Conservation (phyloP, 2,888 invertebrate species). For the Synanthedon tipuliformis region DNA sequence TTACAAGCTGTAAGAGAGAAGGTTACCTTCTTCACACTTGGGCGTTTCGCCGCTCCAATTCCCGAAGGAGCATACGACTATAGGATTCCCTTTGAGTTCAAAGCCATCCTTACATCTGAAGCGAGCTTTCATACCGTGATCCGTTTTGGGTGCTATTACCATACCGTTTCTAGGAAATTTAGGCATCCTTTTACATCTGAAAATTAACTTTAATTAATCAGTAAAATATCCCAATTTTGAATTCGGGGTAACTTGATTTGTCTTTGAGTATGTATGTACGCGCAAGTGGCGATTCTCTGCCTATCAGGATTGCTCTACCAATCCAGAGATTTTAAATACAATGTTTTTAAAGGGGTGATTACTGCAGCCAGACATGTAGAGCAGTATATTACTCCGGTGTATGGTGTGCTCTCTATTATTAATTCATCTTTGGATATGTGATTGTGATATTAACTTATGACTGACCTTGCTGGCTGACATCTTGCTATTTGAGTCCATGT, state of each 20-base stretch:
- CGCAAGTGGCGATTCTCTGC: too few relatives aligned
- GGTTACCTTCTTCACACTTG: conserved; percentile 80
- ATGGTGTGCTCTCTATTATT: not conserved
- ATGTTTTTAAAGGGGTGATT: too few relatives aligned
- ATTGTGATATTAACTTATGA: not conserved
- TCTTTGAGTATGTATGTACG: too few relatives aligned
- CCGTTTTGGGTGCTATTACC: conserved; percentile 97
- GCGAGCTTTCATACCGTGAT: conserved; percentile 94
- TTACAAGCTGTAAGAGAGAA: not conserved
- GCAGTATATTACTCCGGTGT: too few relatives aligned
- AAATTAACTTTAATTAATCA: conserved; percentile 11
- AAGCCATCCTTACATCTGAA: conserved; percentile 96
- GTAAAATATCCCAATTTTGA: too few relatives aligned
- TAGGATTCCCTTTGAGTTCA: conserved; percentile 80
- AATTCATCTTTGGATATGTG: not conserved
- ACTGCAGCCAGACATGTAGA: too few relatives aligned
- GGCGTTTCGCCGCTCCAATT: conserved; percentile 94
- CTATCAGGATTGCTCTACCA: too few relatives aligned
- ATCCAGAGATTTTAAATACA: too few relatives aligned
- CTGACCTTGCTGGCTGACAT: conserved; percentile 82
- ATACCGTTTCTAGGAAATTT: conserved; percentile 90
- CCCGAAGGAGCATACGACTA: conserved; percentile 91
- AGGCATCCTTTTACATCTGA: conserved; percentile 85
- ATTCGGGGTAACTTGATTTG: too few relatives aligned
- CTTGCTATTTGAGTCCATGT: conserved; percentile 95